A percentile compares a stretch with the other conserved stretches of the same genome.
phyloP scores from a whole-genome alignment of 2,113 vertebrate species.

The Scartelaos histophorus region DNA sequence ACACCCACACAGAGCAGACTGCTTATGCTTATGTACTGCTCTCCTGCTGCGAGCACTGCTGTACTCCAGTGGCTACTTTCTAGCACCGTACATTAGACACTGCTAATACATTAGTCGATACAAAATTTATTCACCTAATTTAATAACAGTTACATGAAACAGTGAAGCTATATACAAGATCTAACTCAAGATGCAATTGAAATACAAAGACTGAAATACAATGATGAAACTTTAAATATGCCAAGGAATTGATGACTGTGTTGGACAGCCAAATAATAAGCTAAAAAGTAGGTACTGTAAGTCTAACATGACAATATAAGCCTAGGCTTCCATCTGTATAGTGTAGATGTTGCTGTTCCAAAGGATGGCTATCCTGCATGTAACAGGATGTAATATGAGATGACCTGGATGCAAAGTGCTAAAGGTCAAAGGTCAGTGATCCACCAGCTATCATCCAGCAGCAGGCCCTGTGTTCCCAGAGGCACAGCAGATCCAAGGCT shows the following conservation, averaged over 20 bases:
- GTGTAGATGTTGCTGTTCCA: constrained; percentile 33
- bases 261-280: background rate
- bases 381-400: constrained; percentile 64
- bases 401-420: constrained; percentile 49
- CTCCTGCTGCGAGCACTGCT: constrained; percentile 9
- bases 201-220: constrained; percentile 48
- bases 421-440: constrained; percentile 62
- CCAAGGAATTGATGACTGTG: background rate
- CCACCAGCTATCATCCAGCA: constrained; percentile 63
- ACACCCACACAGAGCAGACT: background rate
- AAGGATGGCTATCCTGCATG: constrained; percentile 48
- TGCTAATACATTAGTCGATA: constrained; percentile 42
- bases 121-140: constrained; percentile 52
- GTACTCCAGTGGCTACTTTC: constrained; percentile 30
- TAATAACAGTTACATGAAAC: constrained; percentile 18
- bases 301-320: constrained; percentile 11
- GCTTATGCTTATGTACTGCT: constrained; percentile 26
- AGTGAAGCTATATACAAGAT: constrained; percentile 3
- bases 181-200: constrained; percentile 42
- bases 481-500: constrained; percentile 49
- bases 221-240: constrained; percentile 35
- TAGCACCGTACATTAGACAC: constrained; percentile 16
- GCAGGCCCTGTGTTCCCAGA: constrained; percentile 64
- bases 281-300: background rate
- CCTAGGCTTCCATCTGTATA: constrained; percentile 41